Evolutionary conservation across 2,113 vertebrate genomes (phyloP).

Genomic region (Pomatorhinus ruficollis): DNA sequence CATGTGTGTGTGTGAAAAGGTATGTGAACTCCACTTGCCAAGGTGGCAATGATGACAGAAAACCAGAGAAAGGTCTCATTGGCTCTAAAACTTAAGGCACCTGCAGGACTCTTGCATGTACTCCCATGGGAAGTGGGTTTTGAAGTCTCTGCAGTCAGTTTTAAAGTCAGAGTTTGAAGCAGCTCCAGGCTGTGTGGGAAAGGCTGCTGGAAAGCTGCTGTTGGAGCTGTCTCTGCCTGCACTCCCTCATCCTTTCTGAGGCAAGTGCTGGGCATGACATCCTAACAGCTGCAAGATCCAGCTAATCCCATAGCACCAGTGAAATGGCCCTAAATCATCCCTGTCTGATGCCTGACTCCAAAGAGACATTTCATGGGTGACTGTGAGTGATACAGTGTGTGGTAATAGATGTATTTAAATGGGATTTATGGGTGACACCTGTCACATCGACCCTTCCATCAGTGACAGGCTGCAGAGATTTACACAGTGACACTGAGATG

Average conservation of each 20-base stretch:
- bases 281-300: neutral
- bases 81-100: neutral
- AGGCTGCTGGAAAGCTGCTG: neutral
- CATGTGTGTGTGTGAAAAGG: neutral
- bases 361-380: conserved; percentile 48
- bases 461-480: conserved; percentile 50
- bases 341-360: conserved; percentile 36
- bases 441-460: conserved; percentile 46
- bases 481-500: conserved; percentile 24
- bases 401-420: conserved; percentile 52
- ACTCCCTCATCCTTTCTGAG: neutral
- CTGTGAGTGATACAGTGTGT: conserved; percentile 46
- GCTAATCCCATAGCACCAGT: neutral
- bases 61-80: neutral
- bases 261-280: neutral
- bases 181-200: neutral
- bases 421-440: conserved; percentile 64
- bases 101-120: fast-evolving
- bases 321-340: conserved; percentile 19
- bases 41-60: neutral
- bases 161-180: neutral
- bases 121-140: neutral
- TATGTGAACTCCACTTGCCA: neutral
- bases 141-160: neutral
- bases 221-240: neutral